phyloP scores from a whole-genome alignment of 2,888 invertebrate species.

The Globia sparganii region DNA sequence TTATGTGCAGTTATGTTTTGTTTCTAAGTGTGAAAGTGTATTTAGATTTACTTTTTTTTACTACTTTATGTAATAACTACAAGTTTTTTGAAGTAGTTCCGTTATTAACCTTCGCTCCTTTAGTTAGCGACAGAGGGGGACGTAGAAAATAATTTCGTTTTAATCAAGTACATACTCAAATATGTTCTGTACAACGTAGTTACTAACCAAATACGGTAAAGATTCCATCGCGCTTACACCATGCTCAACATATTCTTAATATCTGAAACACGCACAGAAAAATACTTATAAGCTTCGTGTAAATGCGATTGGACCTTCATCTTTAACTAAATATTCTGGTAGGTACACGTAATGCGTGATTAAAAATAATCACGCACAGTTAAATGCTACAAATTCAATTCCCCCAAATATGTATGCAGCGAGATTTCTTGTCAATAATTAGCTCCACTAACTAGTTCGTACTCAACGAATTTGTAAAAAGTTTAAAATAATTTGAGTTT shows the following conservation, averaged over 20 bases:
- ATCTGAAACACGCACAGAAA: constrained; percentile 38
- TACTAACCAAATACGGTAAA: constrained; percentile 22
- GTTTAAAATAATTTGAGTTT: constrained; percentile 28
- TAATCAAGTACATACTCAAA: constrained; percentile 14
- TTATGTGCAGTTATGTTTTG: constrained; percentile 52
- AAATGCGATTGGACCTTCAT: constrained; percentile 10
- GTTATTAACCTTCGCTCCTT: not conserved
- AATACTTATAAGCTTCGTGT: constrained; percentile 13
- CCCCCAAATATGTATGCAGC: constrained; percentile 6
- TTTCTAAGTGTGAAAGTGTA: constrained; percentile 54
- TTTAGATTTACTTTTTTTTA: constrained; percentile 44
- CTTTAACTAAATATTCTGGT: not conserved
- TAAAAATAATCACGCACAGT: constrained; percentile 26
- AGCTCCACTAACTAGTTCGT: constrained; percentile 18
- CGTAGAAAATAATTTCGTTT: constrained; percentile 7
- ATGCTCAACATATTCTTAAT: constrained; percentile 9
- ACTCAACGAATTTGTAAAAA: constrained; percentile 43
- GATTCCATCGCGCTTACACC: not conserved
- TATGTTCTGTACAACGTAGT: constrained; percentile 20
- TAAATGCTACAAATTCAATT: constrained; percentile 12
- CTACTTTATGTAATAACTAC: constrained; percentile 23
- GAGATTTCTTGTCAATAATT: constrained; percentile 32
- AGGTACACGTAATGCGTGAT: constrained; percentile 1
- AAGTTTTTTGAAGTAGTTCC: constrained; percentile 3
- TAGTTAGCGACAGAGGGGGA: not conserved